Evolutionary conservation across 2,888 invertebrate genomes (phyloP).

Genomic region (Tipula helvola): DNA sequence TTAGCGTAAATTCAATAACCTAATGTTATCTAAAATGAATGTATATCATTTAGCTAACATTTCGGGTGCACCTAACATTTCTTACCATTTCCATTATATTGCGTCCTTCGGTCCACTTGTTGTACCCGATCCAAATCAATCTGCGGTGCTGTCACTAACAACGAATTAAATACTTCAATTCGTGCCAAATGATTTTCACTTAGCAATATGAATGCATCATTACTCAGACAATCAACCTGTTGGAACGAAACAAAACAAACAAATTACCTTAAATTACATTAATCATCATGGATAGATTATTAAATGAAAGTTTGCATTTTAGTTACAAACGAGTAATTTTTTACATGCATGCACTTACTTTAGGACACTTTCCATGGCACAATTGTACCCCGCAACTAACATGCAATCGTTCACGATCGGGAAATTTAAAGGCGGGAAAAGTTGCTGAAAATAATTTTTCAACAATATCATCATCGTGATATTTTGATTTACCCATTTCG

Average conservation of each 20-base stretch:
- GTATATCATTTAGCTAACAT: neutral
- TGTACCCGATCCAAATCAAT: slow-evolving; percentile 49
- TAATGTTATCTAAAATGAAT: too few species aligned
- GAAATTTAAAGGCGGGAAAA: slow-evolving; percentile 74
- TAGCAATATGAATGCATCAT: slow-evolving; percentile 28
- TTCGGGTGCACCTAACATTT: neutral
- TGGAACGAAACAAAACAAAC: slow-evolving; percentile 15
- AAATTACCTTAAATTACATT: neutral
- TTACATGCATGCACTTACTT: slow-evolving; percentile 34
- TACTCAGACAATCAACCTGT: slow-evolving; percentile 35
- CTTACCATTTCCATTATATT: slow-evolving; percentile 25
- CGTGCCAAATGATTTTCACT: slow-evolving; percentile 32
- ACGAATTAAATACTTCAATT: slow-evolving; percentile 66
- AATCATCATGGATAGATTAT: neutral
- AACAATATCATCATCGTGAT: slow-evolving; percentile 32
- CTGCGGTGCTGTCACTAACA: slow-evolving; percentile 66
- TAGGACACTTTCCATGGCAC: slow-evolving; percentile 58
- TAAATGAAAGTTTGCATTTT: neutral
- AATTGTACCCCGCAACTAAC: slow-evolving; percentile 63
- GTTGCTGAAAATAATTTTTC: slow-evolving; percentile 40
- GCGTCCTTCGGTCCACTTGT: neutral
- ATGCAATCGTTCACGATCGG: slow-evolving; percentile 63
- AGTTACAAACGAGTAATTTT: neutral
- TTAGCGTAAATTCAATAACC: too few species aligned
- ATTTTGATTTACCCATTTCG: slow-evolving; percentile 36